A percentile compares a stretch with the other conserved stretches of the same genome.
Conservation (phyloP, 1,140 invertebrate genomes). For the Agrilus planipennis region DNA sequence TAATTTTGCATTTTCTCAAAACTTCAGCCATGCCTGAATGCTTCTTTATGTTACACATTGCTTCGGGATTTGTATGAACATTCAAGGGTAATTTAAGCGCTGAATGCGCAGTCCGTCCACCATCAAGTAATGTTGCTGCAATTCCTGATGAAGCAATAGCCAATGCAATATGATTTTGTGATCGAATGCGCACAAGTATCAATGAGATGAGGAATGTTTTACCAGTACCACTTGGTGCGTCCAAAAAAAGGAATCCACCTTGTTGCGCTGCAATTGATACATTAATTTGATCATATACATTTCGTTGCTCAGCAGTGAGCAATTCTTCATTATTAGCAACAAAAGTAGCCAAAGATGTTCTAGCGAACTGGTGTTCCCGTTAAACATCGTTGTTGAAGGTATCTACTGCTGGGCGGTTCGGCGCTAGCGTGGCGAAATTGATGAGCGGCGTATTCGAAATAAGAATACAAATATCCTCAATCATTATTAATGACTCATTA, state of each 20-base stretch:
- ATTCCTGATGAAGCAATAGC: conserved; percentile 13
- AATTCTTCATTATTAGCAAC: conserved; percentile 25
- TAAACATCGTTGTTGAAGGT: no score
- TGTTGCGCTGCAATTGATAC: conserved; percentile 23
- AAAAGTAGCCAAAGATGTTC: conserved; percentile 17
- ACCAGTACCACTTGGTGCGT: conserved; percentile 34
- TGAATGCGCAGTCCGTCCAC: conserved; percentile 3
- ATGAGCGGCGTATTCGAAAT: conserved; percentile 26
- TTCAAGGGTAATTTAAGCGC: conserved; percentile 4
- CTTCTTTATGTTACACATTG: conserved; percentile 17
- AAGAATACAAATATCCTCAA: conserved; percentile 31
- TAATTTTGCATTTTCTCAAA: conserved; percentile 26
- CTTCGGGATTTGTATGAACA: conserved; percentile 6
- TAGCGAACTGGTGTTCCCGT: conserved; percentile 29
- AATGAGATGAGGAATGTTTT: conserved; percentile 35
- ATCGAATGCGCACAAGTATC: conserved; percentile 28
- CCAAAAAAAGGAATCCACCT: conserved; percentile 33
- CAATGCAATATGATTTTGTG: conserved; percentile 25
- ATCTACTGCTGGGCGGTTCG: no score
- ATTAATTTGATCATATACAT: conserved; percentile 29
- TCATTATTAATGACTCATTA: conserved; percentile 28
- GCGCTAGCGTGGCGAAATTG: conserved; percentile 31
- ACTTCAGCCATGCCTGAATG: conserved; percentile 24
- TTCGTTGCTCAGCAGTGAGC: conserved; percentile 31
- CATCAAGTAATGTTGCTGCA: not conserved